These are phyloP conservation scores for Brachionus manjavacas DNA, from an alignment of 1,140 invertebrate genomes.

Conservation along the genomic window DNA sequence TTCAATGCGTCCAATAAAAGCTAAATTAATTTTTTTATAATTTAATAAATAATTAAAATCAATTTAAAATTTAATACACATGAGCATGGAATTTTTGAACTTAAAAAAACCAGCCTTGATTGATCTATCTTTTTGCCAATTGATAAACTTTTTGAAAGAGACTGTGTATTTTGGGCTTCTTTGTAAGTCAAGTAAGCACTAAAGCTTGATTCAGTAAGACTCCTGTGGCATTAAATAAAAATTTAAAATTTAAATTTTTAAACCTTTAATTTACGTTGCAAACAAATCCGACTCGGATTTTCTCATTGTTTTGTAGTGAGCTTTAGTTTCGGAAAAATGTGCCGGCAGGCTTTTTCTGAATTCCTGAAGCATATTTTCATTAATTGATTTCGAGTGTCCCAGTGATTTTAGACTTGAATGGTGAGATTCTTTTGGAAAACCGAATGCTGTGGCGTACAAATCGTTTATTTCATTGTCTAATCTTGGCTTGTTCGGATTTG, in stretches of 20 bases:
- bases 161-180: background rate
- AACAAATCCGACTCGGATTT: slow-evolving; percentile 19
- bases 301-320: slow-evolving; percentile 5
- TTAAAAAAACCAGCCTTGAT: background rate
- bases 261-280: background rate
- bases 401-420: background rate
- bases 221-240: background rate
- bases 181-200: slow-evolving; percentile 15
- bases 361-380: background rate
- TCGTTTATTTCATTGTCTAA: background rate
- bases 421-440: background rate
- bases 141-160: background rate
- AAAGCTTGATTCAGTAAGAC: slow-evolving; percentile 26
- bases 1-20: background rate
- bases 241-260: background rate
- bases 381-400: background rate
- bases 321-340: background rate
- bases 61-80: background rate
- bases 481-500: slow-evolving; percentile 2
- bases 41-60: background rate
- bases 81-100: slow-evolving; percentile 10
- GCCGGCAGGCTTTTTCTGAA: background rate
- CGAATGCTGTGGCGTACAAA: background rate
- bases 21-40: background rate
- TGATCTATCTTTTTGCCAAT: background rate